phyloP scores from a whole-genome alignment of 2,113 vertebrate genomes.

The Cyanoramphus novaezelandiae region DNA sequence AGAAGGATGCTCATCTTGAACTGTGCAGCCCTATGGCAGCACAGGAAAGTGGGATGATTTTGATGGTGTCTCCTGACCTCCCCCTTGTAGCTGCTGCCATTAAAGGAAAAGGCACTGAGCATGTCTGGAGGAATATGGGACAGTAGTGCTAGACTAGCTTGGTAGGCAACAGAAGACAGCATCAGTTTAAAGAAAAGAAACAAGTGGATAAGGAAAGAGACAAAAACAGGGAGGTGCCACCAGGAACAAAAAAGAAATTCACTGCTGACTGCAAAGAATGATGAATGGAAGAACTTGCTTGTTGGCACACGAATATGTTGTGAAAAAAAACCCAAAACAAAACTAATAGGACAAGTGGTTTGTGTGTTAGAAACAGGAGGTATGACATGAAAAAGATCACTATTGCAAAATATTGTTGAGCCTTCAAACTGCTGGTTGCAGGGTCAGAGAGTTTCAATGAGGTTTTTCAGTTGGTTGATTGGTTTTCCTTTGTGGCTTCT shows the following conservation, averaged over 20 bases:
- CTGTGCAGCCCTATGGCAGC: fast-evolving
- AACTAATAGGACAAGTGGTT: background rate
- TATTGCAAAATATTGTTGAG: background rate
- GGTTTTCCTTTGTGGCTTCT: background rate
- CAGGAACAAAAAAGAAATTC: background rate
- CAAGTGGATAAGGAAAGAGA: background rate
- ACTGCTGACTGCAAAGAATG: background rate
- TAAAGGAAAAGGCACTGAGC: background rate
- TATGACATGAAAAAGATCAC: background rate
- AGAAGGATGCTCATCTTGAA: background rate
- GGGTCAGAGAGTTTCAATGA: background rate
- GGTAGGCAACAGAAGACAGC: background rate
- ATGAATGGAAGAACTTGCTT: conserved; percentile 15
- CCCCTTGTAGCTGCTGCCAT: background rate
- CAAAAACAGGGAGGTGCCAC: background rate
- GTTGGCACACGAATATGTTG: background rate
- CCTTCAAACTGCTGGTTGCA: background rate
- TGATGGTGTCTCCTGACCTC: background rate
- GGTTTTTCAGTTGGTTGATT: background rate
- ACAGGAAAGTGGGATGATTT: background rate
- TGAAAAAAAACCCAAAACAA: background rate
- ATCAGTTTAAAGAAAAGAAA: background rate
- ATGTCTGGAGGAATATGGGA: fast-evolving
- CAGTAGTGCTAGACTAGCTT: background rate
- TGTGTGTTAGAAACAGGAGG: background rate